These are phyloP conservation scores for Trinectes maculatus DNA, from an alignment of 2,113 vertebrate species.

Conservation along the genomic window DNA sequence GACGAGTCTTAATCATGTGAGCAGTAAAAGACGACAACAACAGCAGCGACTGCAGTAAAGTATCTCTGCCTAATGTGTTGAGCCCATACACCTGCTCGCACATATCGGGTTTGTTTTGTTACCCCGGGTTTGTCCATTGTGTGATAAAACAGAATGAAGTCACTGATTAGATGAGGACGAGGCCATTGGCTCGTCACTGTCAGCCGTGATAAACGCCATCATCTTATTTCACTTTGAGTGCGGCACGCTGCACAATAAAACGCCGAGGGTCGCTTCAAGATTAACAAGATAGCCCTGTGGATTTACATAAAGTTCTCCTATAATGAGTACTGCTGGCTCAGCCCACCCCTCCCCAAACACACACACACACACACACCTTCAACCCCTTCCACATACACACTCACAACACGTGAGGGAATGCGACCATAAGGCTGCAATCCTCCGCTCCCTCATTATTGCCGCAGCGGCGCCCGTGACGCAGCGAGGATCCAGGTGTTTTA, in stretches of 20 bases:
- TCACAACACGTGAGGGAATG: constrained; percentile 14
- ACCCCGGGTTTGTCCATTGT: constrained; percentile 9
- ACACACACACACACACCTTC: not conserved
- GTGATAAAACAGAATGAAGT: constrained; percentile 53
- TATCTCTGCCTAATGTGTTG: not conserved
- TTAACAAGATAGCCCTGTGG: constrained; percentile 65
- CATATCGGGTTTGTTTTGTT: constrained; percentile 41
- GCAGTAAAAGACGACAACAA: not conserved
- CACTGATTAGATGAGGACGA: constrained; percentile 55
- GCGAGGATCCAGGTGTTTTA: constrained; percentile 69
- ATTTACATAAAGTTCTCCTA: constrained; percentile 63
- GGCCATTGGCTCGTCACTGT: constrained; percentile 45
- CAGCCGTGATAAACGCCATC: constrained; percentile 60
- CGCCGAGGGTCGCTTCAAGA: constrained; percentile 45
- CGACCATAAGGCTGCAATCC: constrained; percentile 62
- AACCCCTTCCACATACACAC: not conserved
- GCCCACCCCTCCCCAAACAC: not conserved
- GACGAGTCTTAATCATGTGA: constrained; percentile 1
- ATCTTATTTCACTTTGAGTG: constrained; percentile 65
- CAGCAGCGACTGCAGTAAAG: not conserved
- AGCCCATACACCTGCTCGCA: constrained; percentile 15
- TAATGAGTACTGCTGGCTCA: constrained; percentile 50
- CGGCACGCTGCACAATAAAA: constrained; percentile 53
- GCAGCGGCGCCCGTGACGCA: constrained; percentile 63
- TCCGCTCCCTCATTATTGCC: constrained; percentile 62